Base-by-base conservation (phyloP, 2,113 vertebrate species). In the Equus quagga region DNA sequence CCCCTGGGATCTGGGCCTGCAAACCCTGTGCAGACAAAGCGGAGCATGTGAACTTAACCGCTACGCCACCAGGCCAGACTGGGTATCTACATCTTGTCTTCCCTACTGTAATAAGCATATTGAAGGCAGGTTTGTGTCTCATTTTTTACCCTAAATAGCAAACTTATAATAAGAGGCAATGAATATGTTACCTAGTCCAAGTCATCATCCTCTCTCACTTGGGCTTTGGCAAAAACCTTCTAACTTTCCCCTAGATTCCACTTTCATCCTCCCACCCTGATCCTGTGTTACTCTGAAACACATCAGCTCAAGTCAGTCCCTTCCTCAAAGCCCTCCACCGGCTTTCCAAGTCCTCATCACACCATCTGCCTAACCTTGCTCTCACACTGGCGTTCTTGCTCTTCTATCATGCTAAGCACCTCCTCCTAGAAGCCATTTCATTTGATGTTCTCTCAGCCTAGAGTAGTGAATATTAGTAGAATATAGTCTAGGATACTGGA, bases 131-230 rank as follows among this genome's bases (percentile, higher is more conserved):
- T 64, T 78, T 93, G n/a, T 93, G 11, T 90, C 44, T 62, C 51
- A 10, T 87, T 87, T 87, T 80, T 91, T 91, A 78, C n/a, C 36
- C 87, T 95, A 24, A 92, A 87, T 41, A 62, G 28, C 4, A 24
- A 92, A 44, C 73, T 56, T 81, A 56, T 9, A 44, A 36, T 88
- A 88, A 81, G 24, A 33, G 31, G 36, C 18, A 82, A 41, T 26
- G 46, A 58, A 17, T 14, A 31, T 28, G 46, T 36, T 73, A 65
- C 41, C 56, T 90, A 23, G 24, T 90, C 49, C 36, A 23, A 62
- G 41, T 46, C 44, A 64, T 26, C 14, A 23, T 54, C 24, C 13
- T 85, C 9, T 70, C 44, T 87, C 8, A 17, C 51, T 54, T 79
- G 54, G 85, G 62, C 31, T 93, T 96, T 12, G 64, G 49, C 41